These are phyloP conservation scores for Polydesmus complanatus DNA, from an alignment of 2,888 invertebrate genomes.

Conservation along the genomic window DNA sequence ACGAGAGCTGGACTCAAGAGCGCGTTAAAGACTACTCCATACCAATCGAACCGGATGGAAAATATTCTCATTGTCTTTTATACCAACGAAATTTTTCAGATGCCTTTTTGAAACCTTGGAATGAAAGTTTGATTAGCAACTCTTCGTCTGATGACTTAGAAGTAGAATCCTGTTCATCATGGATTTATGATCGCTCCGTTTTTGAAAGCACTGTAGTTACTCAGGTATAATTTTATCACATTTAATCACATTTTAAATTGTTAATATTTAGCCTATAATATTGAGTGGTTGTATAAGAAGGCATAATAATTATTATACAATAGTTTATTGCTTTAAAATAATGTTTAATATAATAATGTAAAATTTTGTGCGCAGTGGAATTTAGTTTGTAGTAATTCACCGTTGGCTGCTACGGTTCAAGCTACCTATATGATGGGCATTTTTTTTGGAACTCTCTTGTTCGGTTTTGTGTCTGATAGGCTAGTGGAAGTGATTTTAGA, in stretches of 20 bases:
- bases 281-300: no score
- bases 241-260: not conserved
- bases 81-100: constrained; percentile 1
- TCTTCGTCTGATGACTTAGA: not conserved
- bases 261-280: no score
- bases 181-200: not conserved
- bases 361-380: not conserved
- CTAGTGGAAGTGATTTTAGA: not conserved
- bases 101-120: not conserved
- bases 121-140: not conserved
- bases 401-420: constrained; percentile 8
- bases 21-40: constrained; percentile 5
- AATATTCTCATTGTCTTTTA: not conserved
- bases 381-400: constrained; percentile 6
- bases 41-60: not conserved
- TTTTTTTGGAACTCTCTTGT: constrained; percentile 10
- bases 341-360: no score
- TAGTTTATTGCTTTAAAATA: no score
- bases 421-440: constrained; percentile 10
- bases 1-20: not conserved
- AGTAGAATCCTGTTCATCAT: not conserved
- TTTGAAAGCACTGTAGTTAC: constrained; percentile 12
- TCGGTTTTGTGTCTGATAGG: constrained; percentile 8
- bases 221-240: not conserved
- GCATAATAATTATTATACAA: no score